A percentile compares a stretch with the other conserved stretches of the same genome.
phyloP scores from a whole-genome alignment of 2,113 vertebrate genomes.

The Coptodon bakossiorum region DNA sequence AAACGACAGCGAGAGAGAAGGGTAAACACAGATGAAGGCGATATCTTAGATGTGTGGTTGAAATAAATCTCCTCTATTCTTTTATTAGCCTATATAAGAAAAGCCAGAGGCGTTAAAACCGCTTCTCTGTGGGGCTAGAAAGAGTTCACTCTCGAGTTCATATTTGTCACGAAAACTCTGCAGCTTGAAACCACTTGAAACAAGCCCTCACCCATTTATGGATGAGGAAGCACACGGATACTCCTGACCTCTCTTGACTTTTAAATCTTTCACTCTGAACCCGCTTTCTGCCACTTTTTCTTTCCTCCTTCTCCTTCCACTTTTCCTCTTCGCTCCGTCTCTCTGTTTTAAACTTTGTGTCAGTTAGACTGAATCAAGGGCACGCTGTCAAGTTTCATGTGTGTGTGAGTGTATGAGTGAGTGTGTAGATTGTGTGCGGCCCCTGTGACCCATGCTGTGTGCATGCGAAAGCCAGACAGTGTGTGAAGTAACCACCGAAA shows the following conservation, averaged over 20 bases:
- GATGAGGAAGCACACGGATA: conserved; percentile 38
- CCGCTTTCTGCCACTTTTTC: conserved; percentile 31
- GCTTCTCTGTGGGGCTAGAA: neutral
- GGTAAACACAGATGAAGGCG: neutral
- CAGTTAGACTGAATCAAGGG: conserved; percentile 18
- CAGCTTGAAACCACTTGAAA: conserved; percentile 54
- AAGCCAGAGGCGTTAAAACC: neutral
- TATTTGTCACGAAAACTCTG: conserved; percentile 44
- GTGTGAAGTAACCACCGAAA: conserved; percentile 51
- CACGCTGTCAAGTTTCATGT: neutral
- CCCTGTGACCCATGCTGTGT: conserved; percentile 38
- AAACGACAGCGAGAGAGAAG: neutral
- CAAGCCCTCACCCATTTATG: conserved; percentile 46
- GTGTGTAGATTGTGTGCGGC: conserved; percentile 4
- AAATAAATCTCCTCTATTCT: neutral
- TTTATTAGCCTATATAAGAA: neutral
- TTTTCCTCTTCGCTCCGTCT: neutral
- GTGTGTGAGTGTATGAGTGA: neutral
- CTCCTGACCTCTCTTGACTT: conserved; percentile 61
- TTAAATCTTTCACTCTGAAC: conserved; percentile 44
- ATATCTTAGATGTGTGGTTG: neutral
- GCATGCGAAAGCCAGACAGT: conserved; percentile 50
- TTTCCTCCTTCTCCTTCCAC: neutral
- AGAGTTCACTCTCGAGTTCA: conserved; percentile 12
- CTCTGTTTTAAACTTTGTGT: conserved; percentile 29